Conservation (phyloP, 2,888 invertebrate genomes). For the Pyrocoelia pectoralis region DNA sequence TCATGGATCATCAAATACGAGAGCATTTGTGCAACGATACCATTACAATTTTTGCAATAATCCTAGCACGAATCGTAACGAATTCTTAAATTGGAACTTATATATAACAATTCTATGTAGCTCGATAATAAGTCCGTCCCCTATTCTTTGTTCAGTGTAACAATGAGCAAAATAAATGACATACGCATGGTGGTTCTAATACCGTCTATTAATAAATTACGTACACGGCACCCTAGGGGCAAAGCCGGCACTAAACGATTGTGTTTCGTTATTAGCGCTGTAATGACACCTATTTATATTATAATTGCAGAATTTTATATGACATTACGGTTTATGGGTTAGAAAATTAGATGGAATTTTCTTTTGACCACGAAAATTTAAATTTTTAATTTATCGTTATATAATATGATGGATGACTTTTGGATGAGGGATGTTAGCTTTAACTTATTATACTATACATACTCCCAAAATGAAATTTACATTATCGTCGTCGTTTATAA, state of each 20-base stretch:
- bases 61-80: slow-evolving; percentile 35
- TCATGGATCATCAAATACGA: neutral
- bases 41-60: slow-evolving; percentile 15
- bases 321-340: slow-evolving; percentile 55
- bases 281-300: slow-evolving; percentile 63
- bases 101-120: slow-evolving; percentile 26
- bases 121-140: slow-evolving; percentile 37
- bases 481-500: slow-evolving; percentile 13
- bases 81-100: slow-evolving; percentile 31
- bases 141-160: slow-evolving; percentile 51
- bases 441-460: slow-evolving; percentile 10
- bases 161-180: slow-evolving; percentile 56
- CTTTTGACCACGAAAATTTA: slow-evolving; percentile 37
- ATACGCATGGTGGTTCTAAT: slow-evolving; percentile 55
- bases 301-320: slow-evolving; percentile 62
- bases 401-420: slow-evolving; percentile 28
- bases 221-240: slow-evolving; percentile 56
- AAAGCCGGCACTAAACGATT: slow-evolving; percentile 58
- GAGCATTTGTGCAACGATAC: slow-evolving; percentile 9
- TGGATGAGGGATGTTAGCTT: slow-evolving; percentile 16
- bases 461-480: slow-evolving; percentile 13
- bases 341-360: slow-evolving; percentile 50
- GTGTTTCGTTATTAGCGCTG: slow-evolving; percentile 60
- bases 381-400: slow-evolving; percentile 34
- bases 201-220: slow-evolving; percentile 61